Evolutionary conservation across 2,797 vertebrate genomes (phyloP).

Genomic region (Chiloscyllium punctatum): DNA sequence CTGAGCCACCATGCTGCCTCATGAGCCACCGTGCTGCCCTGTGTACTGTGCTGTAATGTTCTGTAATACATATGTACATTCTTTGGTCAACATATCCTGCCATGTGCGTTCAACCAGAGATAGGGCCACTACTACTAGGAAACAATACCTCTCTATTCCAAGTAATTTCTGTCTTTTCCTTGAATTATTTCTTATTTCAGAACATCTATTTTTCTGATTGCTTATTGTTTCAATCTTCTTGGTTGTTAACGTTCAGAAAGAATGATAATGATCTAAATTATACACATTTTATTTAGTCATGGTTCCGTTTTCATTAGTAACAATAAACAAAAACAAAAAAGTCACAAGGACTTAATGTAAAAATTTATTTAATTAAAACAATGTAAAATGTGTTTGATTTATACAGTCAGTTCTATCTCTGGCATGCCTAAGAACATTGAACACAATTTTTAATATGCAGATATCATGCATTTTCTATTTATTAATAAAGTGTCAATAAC

Average conservation of each 20-base stretch:
- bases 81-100: no score
- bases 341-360: slow-evolving; percentile 49
- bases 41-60: no score
- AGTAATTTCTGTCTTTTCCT: neutral
- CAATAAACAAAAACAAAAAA: slow-evolving; percentile 7
- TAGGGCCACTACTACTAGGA: no score
- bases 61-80: no score
- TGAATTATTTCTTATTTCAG: neutral
- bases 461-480: slow-evolving; percentile 63
- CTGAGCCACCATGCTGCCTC: no score
- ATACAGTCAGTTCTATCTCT: slow-evolving; percentile 66
- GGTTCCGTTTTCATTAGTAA: neutral
- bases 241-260: neutral
- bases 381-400: slow-evolving; percentile 68
- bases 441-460: slow-evolving; percentile 66
- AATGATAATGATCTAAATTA: neutral
- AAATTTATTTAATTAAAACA: slow-evolving; percentile 57
- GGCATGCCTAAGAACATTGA: slow-evolving; percentile 73
- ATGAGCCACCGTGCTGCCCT: no score
- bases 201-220: neutral
- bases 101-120: no score
- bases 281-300: neutral
- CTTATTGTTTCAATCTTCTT: neutral
- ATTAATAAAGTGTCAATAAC: slow-evolving; percentile 16
- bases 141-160: neutral